Base-by-base conservation (phyloP, 2,797 vertebrate genomes). In the Aldrovandia affinis region DNA sequence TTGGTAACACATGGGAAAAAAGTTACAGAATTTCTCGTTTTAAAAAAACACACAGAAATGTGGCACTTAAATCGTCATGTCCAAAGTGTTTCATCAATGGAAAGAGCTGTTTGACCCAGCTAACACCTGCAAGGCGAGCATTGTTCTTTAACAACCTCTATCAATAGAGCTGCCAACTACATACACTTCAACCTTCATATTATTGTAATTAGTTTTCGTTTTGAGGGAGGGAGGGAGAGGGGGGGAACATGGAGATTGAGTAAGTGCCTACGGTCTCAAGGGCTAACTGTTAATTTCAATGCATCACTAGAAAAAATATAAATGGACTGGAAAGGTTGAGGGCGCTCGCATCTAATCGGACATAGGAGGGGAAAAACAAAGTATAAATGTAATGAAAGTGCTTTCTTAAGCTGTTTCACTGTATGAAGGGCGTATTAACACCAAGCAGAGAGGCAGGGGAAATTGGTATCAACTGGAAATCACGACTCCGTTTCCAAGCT, bases 381-480 rank as follows among this genome's bases (percentile, higher is more conserved):
- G 33, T 36, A 36, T 15, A 25, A 73, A 30, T 33, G 39, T 39
- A 86, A 81, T 83, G 42, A 81, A 75, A 25, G 54, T 80, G 55
- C 52, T 68, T 78, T 78, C 47, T 50, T 50, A 50, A 6, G 28
- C 25, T n/a, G n/a, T n/a, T n/a, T 15, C 22, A n/a, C 22, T 25
- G 15, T 54, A 12, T 63, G 36, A 18, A 75, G 52, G 68, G 70
- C n/a, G 20, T 52, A 83, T 54, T 36, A 55, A 75, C 18, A 73
- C 54, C 50, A 55, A 52, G 18, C 30, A 28, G 22, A 10, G n/a
- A n/a, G n/a, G 78, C 18, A 10, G 47, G 78, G n/a, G 78, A 28
- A 78, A 50, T 44, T 50, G 65, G 77, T 44, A 70, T 54, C 54
- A 52, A 80, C 42, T 83, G n/a, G 78, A 28, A 78, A 50, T 44